Conservation (phyloP, 2,888 invertebrate genomes). For the Drosophila nr. perissopoda region DNA sequence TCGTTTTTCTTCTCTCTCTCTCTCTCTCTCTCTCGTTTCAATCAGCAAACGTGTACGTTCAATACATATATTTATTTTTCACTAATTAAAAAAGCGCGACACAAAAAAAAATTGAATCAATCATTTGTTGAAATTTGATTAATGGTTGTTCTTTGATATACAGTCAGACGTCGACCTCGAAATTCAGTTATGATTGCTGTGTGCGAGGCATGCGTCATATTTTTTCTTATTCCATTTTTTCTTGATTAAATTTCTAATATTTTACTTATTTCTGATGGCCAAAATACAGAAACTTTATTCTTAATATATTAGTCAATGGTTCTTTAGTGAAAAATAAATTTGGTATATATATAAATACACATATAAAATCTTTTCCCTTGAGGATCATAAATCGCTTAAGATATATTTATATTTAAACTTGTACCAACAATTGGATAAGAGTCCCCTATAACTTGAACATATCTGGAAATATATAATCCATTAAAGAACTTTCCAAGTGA, state of each 20-base stretch:
- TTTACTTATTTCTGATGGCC: not conserved
- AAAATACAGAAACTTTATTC: not conserved
- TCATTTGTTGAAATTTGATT: slow-evolving; percentile 78
- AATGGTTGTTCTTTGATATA: slow-evolving; percentile 60
- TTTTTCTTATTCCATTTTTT: slow-evolving; percentile 2
- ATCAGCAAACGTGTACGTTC: slow-evolving; percentile 16
- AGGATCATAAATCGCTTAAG: not conserved
- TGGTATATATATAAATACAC: not conserved
- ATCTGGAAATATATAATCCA: not conserved
- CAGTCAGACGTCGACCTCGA: slow-evolving; percentile 45
- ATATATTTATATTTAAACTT: not conserved
- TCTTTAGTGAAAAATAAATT: not conserved
- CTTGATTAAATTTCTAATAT: slow-evolving; percentile 4
- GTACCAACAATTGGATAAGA: not conserved
- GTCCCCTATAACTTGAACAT: not conserved
- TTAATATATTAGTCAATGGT: not conserved
- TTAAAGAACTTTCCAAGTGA: not conserved
- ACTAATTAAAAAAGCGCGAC: slow-evolving; percentile 72
- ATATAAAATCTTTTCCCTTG: not conserved
- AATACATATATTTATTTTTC: slow-evolving; percentile 50
- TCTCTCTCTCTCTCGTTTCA: slow-evolving; percentile 1
- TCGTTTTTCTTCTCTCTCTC: not conserved
- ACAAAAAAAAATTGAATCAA: slow-evolving; percentile 65
- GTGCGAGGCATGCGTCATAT: slow-evolving; percentile 30
- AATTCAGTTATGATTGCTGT: slow-evolving; percentile 22